Conservation (phyloP, 2,797 vertebrate species). For the Xenops minutus region DNA sequence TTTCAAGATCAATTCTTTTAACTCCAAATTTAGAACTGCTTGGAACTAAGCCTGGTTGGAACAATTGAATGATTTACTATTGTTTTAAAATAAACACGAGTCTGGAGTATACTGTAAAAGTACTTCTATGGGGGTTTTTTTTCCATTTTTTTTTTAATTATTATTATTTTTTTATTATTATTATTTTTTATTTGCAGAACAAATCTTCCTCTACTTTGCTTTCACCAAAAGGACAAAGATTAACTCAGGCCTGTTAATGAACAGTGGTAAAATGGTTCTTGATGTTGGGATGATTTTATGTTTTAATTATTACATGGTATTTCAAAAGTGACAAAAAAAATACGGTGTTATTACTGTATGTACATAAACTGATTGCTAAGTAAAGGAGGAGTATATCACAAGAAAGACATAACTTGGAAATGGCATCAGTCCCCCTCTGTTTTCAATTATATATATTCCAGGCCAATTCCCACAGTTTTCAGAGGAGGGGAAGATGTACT, state of each 20-base stretch:
- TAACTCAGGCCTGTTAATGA: background rate
- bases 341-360: background rate
- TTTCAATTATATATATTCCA: background rate
- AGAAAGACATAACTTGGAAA: background rate
- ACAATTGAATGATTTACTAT: slow-evolving; percentile 29
- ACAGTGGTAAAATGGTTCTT: background rate
- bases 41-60: slow-evolving; percentile 31
- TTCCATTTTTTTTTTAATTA: background rate
- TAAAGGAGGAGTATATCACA: background rate
- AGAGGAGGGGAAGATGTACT: background rate
- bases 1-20: background rate
- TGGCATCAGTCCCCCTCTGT: background rate
- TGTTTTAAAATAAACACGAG: slow-evolving; percentile 42
- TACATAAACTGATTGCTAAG: background rate
- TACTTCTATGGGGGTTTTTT: background rate
- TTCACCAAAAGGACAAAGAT: background rate
- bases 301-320: background rate
- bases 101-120: background rate
- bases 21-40: background rate
- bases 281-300: background rate
- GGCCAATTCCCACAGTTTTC: background rate
- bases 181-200: background rate
- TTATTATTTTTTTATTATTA: no score
- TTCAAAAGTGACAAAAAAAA: background rate
- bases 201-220: background rate